These are phyloP conservation scores for Amphipoea oculea DNA, from an alignment of 2,888 invertebrate genomes.

Conservation along the genomic window DNA sequence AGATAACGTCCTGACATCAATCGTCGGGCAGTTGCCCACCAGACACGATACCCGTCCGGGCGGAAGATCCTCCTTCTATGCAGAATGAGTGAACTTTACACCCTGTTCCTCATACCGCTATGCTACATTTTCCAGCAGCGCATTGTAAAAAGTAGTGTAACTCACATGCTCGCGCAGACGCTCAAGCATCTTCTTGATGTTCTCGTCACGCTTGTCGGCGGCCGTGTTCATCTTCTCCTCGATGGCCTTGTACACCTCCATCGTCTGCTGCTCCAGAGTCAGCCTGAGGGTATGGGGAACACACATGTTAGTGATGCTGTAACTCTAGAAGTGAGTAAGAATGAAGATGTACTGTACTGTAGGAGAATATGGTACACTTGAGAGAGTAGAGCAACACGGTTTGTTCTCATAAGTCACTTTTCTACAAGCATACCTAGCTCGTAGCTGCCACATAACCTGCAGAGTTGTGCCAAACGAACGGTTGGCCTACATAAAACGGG, in stretches of 20 bases:
- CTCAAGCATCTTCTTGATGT: conserved; percentile 97
- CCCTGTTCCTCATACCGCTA: background rate
- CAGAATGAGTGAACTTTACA: background rate
- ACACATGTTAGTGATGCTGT: background rate
- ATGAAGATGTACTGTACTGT: background rate
- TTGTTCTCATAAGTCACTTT: background rate
- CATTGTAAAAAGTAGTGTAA: background rate
- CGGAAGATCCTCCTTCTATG: background rate
- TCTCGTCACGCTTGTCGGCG: conserved; percentile 96
- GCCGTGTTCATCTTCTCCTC: conserved; percentile 97
- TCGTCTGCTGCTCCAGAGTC: conserved; percentile 96
- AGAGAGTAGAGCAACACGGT: background rate
- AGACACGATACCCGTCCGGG: no score
- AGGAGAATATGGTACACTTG: background rate
- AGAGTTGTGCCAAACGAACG: background rate
- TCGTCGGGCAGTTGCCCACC: no score
- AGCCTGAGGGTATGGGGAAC: conserved; percentile 85
- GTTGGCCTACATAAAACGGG: background rate
- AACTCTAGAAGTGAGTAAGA: background rate
- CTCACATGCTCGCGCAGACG: conserved; percentile 97
- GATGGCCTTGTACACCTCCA: conserved; percentile 95
- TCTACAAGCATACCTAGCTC: background rate
- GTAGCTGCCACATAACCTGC: background rate
- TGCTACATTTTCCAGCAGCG: background rate
- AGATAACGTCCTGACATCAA: background rate